Percentiles rank a stretch among this genome's conserved stretches.
These are phyloP conservation scores for Coelogynopora nodosa DNA, from an alignment of 2,888 invertebrate species.

Conservation along the genomic window DNA sequence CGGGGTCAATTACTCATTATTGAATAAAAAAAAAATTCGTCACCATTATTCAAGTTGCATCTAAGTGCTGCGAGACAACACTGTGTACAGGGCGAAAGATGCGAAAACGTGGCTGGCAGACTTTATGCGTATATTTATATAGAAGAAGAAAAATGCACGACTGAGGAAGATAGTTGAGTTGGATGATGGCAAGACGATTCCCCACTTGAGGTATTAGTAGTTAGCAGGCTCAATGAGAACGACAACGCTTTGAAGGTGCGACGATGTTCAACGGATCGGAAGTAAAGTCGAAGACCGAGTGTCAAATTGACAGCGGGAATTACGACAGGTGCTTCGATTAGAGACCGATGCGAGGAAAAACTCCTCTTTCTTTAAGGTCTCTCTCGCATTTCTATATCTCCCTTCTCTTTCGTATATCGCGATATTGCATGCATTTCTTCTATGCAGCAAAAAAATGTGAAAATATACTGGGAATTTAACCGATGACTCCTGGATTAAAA, in stretches of 20 bases:
- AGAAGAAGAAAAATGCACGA: not conserved
- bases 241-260: not conserved
- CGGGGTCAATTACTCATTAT: not conserved
- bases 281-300: not conserved
- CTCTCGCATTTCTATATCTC: no score
- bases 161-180: not conserved
- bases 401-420: no score
- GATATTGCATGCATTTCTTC: no score
- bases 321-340: not conserved
- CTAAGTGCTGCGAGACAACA: no score
- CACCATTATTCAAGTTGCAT: no score
- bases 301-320: not conserved
- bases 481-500: no score
- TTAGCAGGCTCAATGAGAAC: not conserved
- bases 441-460: no score
- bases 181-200: not conserved
- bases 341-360: not conserved
- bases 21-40: no score
- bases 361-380: not conserved
- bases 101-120: not conserved
- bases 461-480: no score
- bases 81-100: no score
- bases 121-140: not conserved
- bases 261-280: not conserved
- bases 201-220: not conserved